phyloP scores from a whole-genome alignment of 1,140 invertebrate genomes.

The Platyura marginata region DNA sequence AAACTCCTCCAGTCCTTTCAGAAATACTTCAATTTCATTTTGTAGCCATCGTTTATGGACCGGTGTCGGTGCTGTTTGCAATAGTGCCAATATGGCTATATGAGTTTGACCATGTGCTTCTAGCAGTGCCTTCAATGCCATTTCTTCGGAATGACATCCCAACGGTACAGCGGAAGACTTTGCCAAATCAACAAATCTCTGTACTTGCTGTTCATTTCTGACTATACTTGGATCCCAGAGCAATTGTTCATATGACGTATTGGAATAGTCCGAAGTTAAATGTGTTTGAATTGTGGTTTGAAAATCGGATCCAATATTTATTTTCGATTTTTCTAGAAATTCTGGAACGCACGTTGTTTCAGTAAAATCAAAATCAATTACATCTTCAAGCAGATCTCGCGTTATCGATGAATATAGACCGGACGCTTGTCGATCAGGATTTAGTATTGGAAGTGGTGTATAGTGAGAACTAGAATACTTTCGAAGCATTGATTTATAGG shows the following conservation, averaged over 20 bases:
- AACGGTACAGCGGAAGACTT: constrained; percentile 79
- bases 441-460: constrained; percentile 82
- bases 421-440: constrained; percentile 67
- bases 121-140: constrained; percentile 77
- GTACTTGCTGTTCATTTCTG: constrained; percentile 16
- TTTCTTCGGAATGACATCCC: constrained; percentile 84
- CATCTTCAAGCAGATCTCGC: constrained; percentile 1
- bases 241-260: constrained; percentile 42
- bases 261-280: constrained; percentile 26
- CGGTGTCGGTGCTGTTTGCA: constrained; percentile 47
- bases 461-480: constrained; percentile 45
- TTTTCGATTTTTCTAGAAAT: constrained; percentile 29
- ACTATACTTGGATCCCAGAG: constrained; percentile 70
- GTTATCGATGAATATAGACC: constrained; percentile 47
- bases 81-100: constrained; percentile 67
- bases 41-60: constrained; percentile 70
- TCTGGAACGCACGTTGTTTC: background rate
- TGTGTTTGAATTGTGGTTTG: constrained; percentile 64
- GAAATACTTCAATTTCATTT: constrained; percentile 74
- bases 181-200: constrained; percentile 69
- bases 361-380: constrained; percentile 16
- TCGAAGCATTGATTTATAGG: constrained; percentile 20
- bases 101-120: constrained; percentile 74
- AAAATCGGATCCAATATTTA: constrained; percentile 79
- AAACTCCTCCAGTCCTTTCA: constrained; percentile 68